A percentile compares a stretch with the other conserved stretches of the same genome.
phyloP scores from a whole-genome alignment of 1,140 invertebrate species.

The Wiebesia pumilae region DNA sequence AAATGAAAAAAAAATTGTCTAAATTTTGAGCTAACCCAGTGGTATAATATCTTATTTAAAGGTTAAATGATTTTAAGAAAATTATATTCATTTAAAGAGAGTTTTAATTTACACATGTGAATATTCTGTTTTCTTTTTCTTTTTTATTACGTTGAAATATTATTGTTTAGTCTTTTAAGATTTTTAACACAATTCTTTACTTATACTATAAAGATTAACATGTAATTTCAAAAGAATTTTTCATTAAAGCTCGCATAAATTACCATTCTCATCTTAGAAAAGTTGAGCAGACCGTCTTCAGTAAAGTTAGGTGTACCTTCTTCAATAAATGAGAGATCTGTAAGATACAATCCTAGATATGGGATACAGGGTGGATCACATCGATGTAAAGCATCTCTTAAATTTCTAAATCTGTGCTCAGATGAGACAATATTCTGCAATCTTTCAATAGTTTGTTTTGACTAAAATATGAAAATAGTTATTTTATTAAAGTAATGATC shows the following conservation, averaged over 20 bases:
- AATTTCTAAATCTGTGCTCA: constrained; percentile 90
- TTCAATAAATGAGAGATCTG: constrained; percentile 95
- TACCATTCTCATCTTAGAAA: constrained; percentile 98
- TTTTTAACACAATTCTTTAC: no score
- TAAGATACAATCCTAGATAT: constrained; percentile 94
- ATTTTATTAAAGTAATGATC: constrained; percentile 11
- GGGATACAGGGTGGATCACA: constrained; percentile 96
- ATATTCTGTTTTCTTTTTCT: no score
- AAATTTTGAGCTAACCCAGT: no score
- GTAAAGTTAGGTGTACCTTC: constrained; percentile 95
- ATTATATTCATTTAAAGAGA: no score
- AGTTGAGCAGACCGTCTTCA: constrained; percentile 93
- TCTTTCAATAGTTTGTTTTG: constrained; percentile 90
- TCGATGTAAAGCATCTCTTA: constrained; percentile 91
- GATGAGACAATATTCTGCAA: constrained; percentile 91
- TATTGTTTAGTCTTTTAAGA: no score
- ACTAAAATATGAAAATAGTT: constrained; percentile 76
- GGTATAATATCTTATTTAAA: no score
- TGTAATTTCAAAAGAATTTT: not conserved
- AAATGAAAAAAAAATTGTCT: no score
- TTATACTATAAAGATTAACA: no score
- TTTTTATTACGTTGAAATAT: no score
- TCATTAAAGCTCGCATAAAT: constrained; percentile 5
- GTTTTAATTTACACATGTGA: no score
- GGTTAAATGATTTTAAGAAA: no score